Percentiles rank a stretch among this genome's conserved stretches.
These are phyloP conservation scores for Elysia chlorotica DNA, from an alignment of 1,140 invertebrate species.

Conservation along the genomic window DNA sequence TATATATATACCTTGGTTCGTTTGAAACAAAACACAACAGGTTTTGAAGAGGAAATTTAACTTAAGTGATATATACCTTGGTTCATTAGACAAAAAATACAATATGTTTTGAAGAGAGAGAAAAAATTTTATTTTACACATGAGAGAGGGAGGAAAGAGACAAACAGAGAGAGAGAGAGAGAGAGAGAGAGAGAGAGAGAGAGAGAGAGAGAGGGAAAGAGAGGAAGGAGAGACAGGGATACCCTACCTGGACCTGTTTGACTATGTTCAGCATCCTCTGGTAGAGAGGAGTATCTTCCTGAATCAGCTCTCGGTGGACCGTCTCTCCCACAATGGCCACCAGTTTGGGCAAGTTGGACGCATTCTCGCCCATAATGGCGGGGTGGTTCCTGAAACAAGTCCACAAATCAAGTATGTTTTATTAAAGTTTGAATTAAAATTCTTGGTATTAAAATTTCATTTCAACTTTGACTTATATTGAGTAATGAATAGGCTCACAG, in stretches of 20 bases:
- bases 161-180: neutral
- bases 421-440: too few relatives aligned
- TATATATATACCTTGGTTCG: conserved; percentile 74
- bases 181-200: neutral
- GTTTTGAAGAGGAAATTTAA: neutral
- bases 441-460: too few relatives aligned
- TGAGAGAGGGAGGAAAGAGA: neutral
- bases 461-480: too few relatives aligned
- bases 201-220: neutral
- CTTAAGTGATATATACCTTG: conserved; percentile 67
- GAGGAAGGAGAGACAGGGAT: neutral
- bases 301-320: conserved; percentile 80
- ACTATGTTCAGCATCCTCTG: conserved; percentile 74
- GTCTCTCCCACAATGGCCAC: conserved; percentile 89
- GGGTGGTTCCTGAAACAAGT: conserved; percentile 85
- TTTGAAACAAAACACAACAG: conserved; percentile 65
- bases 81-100: conserved; percentile 74
- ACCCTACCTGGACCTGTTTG: conserved; percentile 75
- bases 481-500: too few relatives aligned
- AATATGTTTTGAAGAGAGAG: neutral
- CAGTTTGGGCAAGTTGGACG: conserved; percentile 86
- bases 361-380: conserved; percentile 80
- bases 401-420: too few relatives aligned
- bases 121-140: neutral
- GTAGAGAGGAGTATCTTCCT: conserved; percentile 64